phyloP scores from a whole-genome alignment of 2,888 invertebrate genomes.

The Aphidoletes aphidimyza region DNA sequence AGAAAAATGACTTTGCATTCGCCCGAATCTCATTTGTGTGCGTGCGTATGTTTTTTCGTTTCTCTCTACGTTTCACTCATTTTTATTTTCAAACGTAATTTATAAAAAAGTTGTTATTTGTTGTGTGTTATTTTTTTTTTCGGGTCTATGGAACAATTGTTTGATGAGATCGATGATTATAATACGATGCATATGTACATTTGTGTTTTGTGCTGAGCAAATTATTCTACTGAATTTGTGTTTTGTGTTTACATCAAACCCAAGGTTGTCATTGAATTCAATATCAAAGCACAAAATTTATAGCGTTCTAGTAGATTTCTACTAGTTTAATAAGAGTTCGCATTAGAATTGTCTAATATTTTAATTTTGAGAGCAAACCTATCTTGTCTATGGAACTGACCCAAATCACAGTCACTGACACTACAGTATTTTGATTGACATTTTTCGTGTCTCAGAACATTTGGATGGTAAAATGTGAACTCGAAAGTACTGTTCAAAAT shows the following conservation, averaged over 20 bases:
- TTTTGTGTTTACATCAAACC: neutral
- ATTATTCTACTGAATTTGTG: constrained; percentile 9
- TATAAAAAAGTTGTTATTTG: neutral
- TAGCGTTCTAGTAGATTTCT: neutral
- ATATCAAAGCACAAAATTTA: constrained; percentile 17
- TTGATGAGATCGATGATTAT: constrained; percentile 12
- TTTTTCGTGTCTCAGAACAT: too few species aligned
- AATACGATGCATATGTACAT: neutral
- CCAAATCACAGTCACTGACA: too few species aligned
- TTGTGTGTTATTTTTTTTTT: neutral
- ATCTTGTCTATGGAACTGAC: too few species aligned
- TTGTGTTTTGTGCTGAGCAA: neutral
- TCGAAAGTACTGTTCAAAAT: too few species aligned
- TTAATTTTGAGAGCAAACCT: too few species aligned
- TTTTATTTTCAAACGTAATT: neutral
- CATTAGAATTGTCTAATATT: too few species aligned
- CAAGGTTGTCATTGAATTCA: constrained; percentile 41
- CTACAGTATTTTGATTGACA: too few species aligned
- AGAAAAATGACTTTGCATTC: neutral
- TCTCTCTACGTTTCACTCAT: neutral
- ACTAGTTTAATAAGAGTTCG: neutral
- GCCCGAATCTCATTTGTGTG: neutral
- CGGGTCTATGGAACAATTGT: constrained; percentile 22
- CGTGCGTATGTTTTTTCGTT: neutral
- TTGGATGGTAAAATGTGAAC: too few species aligned